A percentile compares a stretch with the other conserved stretches of the same genome.
Evolutionary conservation across 2,888 invertebrate genomes (phyloP).

Genomic region (Drosophila mercatorum): DNA sequence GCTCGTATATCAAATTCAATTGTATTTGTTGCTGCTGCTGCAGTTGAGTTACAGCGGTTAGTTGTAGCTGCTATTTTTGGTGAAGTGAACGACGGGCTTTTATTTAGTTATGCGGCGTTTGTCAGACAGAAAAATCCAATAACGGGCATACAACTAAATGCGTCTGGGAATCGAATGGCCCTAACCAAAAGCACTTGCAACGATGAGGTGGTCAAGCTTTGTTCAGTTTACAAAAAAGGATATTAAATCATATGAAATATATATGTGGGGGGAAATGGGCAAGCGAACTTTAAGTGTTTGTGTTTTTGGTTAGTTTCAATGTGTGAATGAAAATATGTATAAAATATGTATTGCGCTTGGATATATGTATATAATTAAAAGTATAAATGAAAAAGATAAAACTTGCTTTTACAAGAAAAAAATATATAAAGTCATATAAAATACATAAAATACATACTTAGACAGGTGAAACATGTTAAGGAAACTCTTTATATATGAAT

Average conservation of each 20-base stretch:
- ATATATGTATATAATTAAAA: too few species aligned
- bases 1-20: constrained; percentile 69
- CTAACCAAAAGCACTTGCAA: constrained; percentile 36
- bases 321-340: too few species aligned
- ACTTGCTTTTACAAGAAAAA: too few species aligned
- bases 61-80: constrained; percentile 40
- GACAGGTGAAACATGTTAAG: too few species aligned
- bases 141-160: constrained; percentile 54
- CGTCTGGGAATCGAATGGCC: constrained; percentile 46
- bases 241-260: constrained; percentile 1
- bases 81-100: constrained; percentile 62
- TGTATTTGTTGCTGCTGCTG: constrained; percentile 34
- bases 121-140: constrained; percentile 56
- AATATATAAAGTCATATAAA: too few species aligned
- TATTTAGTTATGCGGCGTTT: constrained; percentile 61
- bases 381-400: too few species aligned
- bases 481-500: neutral
- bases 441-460: too few species aligned
- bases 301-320: too few species aligned
- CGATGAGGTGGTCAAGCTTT: constrained; percentile 51
- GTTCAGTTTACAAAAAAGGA: constrained; percentile 1
- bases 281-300: constrained; percentile 4
- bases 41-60: constrained; percentile 50
- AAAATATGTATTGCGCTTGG: too few species aligned
- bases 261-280: neutral